Evolutionary conservation across 2,888 invertebrate genomes (phyloP), one percentile per base, ranked within the genome.

Genomic region (Pristionchus maxplancki): DNA sequence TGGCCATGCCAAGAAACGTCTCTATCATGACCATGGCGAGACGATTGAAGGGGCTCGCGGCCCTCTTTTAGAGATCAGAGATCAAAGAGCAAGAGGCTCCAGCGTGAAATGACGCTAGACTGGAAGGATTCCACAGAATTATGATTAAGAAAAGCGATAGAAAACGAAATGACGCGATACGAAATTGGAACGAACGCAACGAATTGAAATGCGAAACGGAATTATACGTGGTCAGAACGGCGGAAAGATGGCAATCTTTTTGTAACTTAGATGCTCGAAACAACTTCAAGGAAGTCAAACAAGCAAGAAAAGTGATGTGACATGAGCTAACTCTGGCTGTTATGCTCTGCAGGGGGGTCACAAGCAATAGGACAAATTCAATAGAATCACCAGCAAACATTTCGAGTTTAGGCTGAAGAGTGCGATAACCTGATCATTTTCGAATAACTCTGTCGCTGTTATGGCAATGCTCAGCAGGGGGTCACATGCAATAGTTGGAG

Each of bases 1-100:
- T 90, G 82, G 92, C 91, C 93, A 94, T 94, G 48, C 92, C 93
- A 84, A 94, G 91, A 89, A 94, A 90, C 24, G 93, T 91, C 88
- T 94, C 94, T 90, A 94, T 93, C 94, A 94, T 94, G 91, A 92
- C 88, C 88, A 88, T 88, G 86, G 44, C 64, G 31, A 11, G 17
- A 48, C 11, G 24, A 9, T 9, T 6, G 13, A 28, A 28, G 28
- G 34, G 82, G 53, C 82, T 20, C 50, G 34, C 53, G 13, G 82
- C 53, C 82, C 53, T n/a, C 28, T 44, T 24, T 1, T 13, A 78
- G 82, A 34, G 53, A 34, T 83, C 34, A 28, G 34, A 83, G 37
- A 44, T 40, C 71, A 78, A 74, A 20, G 37, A 31, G 31, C 64
- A 24, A 40, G 71, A 15, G 86, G 86, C 31, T 58, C 71, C 71